These are phyloP conservation scores for Cosmia pyralina DNA, from an alignment of 2,888 invertebrate species.

Conservation along the genomic window DNA sequence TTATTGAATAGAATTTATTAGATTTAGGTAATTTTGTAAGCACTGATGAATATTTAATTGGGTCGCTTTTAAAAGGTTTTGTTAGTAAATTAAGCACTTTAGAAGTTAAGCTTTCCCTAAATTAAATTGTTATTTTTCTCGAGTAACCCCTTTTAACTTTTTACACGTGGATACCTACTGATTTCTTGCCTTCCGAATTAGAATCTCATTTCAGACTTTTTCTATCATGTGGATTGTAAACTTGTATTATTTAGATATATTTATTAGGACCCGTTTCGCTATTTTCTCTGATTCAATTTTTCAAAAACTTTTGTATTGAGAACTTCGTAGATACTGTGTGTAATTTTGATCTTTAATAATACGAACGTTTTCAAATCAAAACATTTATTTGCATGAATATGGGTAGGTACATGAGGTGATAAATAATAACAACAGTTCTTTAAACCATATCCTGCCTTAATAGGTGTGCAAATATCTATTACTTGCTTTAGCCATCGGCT, in stretches of 20 bases:
- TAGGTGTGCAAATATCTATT: no score
- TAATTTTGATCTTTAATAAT: background rate
- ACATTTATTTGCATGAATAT: no score
- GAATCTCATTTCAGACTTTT: background rate
- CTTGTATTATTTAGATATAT: background rate
- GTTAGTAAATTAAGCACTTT: constrained; percentile 10
- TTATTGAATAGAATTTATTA: background rate
- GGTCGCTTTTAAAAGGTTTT: constrained; percentile 18
- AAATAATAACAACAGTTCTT: no score
- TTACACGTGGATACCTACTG: background rate
- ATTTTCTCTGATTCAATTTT: background rate
- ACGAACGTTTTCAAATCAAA: background rate
- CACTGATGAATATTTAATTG: constrained; percentile 12
- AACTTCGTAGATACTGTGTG: background rate
- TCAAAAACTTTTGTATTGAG: background rate
- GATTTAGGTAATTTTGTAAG: background rate
- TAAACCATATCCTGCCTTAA: no score
- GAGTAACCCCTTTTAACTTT: background rate
- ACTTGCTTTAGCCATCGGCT: no score
- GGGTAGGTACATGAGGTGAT: no score
- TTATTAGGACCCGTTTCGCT: background rate
- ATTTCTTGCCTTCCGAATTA: background rate
- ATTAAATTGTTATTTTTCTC: constrained; percentile 3
- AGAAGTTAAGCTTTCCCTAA: background rate
- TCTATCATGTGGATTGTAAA: background rate